Evolutionary conservation across 1,140 invertebrate genomes (phyloP), one percentile per base, ranked within the genome.

Genomic region (Diplogasteroides magnus): DNA sequence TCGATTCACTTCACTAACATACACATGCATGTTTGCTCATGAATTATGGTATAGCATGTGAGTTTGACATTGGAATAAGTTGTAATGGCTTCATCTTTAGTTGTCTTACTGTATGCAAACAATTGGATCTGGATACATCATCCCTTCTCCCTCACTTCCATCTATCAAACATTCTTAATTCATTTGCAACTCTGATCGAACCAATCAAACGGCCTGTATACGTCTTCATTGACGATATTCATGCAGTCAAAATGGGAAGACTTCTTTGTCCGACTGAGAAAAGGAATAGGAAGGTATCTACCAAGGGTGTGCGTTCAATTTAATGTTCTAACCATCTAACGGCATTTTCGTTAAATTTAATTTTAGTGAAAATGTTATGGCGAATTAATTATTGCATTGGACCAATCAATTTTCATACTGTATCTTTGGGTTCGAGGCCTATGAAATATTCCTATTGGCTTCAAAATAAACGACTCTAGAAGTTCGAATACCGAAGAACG

Each of bases 151-250:
- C 60, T 23, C 59, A 61, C 23, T 62, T 68, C 26, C 60, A 68
- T 31, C 32, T 68, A 14, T 27, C n/a, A 1, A 28, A 31, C 11
- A 15, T 68, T 14, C 32, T 68, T 13, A 68, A 56, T 23, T n/a
- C 29, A 23, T 61, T 74, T 2, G 64, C 64, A 55, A 32, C 67
- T 26, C 15, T 74, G 25, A 32, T 74, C 6, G 37, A 63, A 28
- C 62, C 63, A 57, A 27, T 75, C 0, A 66, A 73, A 26, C 61
- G 61, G 48, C 73, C 73, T 19, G 56, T 73, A 23, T 74, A 61
- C 48, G 37, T 74, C 31, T 71, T 74, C 31, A 73, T 74, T 28
- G 73, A 74, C 29, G 73, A 74, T 62, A 61, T 68, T 48, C 68
- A 74, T 61, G 60, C 67, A n/a, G 37, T 68, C 25, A 73, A 71